These are phyloP conservation scores for Brachionichthys hirsutus DNA, from an alignment of 2,113 vertebrate genomes.

Conservation along the genomic window DNA sequence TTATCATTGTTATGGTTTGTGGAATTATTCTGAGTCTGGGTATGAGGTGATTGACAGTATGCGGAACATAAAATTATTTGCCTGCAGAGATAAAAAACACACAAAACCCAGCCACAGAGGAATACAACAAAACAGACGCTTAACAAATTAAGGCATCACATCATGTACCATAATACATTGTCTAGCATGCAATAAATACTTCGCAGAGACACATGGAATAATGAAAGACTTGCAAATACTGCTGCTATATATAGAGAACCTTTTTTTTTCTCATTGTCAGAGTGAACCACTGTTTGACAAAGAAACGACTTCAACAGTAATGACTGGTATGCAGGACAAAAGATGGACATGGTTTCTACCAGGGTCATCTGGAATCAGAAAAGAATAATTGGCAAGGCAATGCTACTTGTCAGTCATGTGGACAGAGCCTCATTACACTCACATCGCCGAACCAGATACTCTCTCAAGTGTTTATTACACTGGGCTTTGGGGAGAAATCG, in stretches of 20 bases:
- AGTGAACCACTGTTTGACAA: conserved; percentile 1
- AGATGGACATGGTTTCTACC: conserved; percentile 25
- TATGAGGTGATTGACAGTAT: conserved; percentile 66
- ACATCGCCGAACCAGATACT: conserved; percentile 53
- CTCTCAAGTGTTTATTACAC: conserved; percentile 73
- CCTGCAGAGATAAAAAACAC: conserved; percentile 54
- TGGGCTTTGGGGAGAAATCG: conserved; percentile 61
- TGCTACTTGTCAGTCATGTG: conserved; percentile 69
- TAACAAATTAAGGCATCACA: conserved; percentile 22
- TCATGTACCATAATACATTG: conserved; percentile 16
- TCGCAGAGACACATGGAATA: neutral
- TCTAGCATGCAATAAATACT: conserved; percentile 3
- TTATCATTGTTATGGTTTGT: conserved; percentile 63
- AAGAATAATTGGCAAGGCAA: conserved; percentile 30
- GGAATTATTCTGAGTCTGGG: conserved; percentile 59
- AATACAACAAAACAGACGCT: conserved; percentile 31
- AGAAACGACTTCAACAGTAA: neutral
- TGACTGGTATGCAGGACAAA: conserved; percentile 8
- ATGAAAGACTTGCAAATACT: neutral
- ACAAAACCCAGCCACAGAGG: conserved; percentile 34
- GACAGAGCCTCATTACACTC: conserved; percentile 68
- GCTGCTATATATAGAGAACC: neutral
- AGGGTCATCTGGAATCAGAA: conserved; percentile 41
- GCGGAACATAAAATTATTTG: conserved; percentile 44
- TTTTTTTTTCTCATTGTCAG: conserved; percentile 2